A percentile compares a stretch with the other conserved stretches of the same genome.
phyloP scores from a whole-genome alignment of 2,113 vertebrate species.

The Carettochelys insculpta region DNA sequence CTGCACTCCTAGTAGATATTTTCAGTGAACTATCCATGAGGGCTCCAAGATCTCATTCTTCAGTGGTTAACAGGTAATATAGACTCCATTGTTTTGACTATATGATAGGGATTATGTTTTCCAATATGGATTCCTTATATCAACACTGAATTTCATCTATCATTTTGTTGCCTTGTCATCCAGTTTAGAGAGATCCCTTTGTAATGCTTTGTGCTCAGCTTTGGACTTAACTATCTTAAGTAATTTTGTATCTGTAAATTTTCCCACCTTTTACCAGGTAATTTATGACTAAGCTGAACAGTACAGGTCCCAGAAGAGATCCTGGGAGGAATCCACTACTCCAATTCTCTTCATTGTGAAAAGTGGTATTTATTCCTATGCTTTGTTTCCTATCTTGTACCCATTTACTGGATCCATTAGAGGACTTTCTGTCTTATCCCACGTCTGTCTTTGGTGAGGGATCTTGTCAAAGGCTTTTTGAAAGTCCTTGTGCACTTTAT shows the following conservation, averaged over 20 bases:
- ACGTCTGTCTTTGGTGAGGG: background rate
- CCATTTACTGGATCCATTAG: background rate
- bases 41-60: background rate
- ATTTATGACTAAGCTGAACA: background rate
- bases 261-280: background rate
- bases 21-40: background rate
- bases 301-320: background rate
- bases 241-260: background rate
- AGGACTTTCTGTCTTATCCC: background rate
- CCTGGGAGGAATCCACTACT: background rate
- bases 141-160: background rate
- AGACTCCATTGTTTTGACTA: background rate
- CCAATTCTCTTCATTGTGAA: background rate
- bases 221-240: background rate
- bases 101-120: background rate
- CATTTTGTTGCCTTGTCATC: background rate
- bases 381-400: background rate
- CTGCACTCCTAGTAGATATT: no score
- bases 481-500: background rate
- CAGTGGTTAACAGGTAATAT: background rate
- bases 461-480: background rate
- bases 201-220: background rate
- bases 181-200: background rate
- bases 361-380: background rate
- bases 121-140: background rate